Evolutionary conservation across 2,888 invertebrate genomes (phyloP).

Genomic region (Plagodis dolabraria): DNA sequence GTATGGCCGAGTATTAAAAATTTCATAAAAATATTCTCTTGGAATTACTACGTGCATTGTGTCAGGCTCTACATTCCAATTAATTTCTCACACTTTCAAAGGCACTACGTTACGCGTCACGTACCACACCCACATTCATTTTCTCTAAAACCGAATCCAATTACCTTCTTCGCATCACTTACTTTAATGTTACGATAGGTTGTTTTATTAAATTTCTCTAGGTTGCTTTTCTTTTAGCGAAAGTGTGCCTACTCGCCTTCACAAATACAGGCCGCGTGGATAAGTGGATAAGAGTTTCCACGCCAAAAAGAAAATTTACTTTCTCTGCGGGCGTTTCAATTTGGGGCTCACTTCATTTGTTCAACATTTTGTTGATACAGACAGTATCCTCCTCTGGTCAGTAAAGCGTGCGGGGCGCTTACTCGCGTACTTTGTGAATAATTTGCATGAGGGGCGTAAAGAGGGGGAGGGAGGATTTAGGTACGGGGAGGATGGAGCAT

Average conservation of each 20-base stretch:
- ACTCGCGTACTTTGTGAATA: slow-evolving; percentile 70
- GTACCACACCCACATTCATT: slow-evolving; percentile 27
- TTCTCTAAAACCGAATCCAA: slow-evolving; percentile 39
- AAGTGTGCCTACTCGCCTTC: slow-evolving; percentile 12
- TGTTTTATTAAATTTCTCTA: slow-evolving; percentile 25
- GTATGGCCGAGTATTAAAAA: slow-evolving; percentile 75
- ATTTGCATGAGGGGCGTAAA: slow-evolving; percentile 60
- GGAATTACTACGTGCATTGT: slow-evolving; percentile 61
- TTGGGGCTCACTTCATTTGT: slow-evolving; percentile 46
- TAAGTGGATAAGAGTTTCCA: slow-evolving; percentile 19
- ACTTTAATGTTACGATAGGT: slow-evolving; percentile 11
- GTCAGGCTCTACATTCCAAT: slow-evolving; percentile 43
- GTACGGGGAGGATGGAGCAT: slow-evolving; percentile 37
- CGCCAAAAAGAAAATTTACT: slow-evolving; percentile 36
- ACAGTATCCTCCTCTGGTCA: slow-evolving; percentile 52
- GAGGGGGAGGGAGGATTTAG: slow-evolving; percentile 42
- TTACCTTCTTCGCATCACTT: slow-evolving; percentile 30
- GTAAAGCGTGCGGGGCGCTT: slow-evolving; percentile 60
- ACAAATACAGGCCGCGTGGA: slow-evolving; percentile 15
- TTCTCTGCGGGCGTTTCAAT: slow-evolving; percentile 33
- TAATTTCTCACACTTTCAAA: slow-evolving; percentile 38
- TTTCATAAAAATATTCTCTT: slow-evolving; percentile 77
- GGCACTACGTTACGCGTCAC: slow-evolving; percentile 8
- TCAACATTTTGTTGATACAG: slow-evolving; percentile 51
- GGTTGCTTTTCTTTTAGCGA: slow-evolving; percentile 17